Evolutionary conservation across 1,140 invertebrate species (phyloP).

Genomic region (Acyrthosiphon pisum): DNA sequence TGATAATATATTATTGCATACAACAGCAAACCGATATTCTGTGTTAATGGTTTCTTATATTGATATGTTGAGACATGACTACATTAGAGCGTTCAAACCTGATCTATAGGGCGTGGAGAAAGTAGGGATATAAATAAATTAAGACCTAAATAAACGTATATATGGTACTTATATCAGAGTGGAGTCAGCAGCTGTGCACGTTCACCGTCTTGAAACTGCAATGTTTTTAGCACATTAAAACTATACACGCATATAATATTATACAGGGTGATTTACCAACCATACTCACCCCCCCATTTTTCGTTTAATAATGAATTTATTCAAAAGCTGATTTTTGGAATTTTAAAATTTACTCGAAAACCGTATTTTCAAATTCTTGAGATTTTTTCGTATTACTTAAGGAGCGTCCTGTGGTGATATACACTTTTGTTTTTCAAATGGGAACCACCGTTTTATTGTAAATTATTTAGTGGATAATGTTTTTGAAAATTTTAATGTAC

Average conservation of each 20-base stretch:
- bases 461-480: too few species aligned
- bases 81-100: neutral
- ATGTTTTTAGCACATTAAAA: constrained; percentile 11
- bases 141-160: neutral
- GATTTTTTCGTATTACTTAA: too few species aligned
- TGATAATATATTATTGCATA: neutral
- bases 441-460: too few species aligned
- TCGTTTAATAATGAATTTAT: too few species aligned
- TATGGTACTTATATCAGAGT: neutral
- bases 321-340: too few species aligned
- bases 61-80: neutral
- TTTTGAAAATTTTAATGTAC: too few species aligned
- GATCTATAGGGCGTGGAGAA: neutral
- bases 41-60: neutral
- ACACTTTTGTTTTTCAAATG: too few species aligned
- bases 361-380: too few species aligned
- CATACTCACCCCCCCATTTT: too few species aligned
- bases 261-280: neutral
- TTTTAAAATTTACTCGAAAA: too few species aligned
- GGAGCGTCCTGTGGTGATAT: too few species aligned
- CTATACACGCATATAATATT: neutral
- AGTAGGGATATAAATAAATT: neutral
- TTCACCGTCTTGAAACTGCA: neutral
- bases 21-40: neutral
- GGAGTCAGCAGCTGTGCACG: neutral